These are phyloP conservation scores for Cervus canadensis DNA, from an alignment of 2,113 vertebrate species.

Conservation along the genomic window DNA sequence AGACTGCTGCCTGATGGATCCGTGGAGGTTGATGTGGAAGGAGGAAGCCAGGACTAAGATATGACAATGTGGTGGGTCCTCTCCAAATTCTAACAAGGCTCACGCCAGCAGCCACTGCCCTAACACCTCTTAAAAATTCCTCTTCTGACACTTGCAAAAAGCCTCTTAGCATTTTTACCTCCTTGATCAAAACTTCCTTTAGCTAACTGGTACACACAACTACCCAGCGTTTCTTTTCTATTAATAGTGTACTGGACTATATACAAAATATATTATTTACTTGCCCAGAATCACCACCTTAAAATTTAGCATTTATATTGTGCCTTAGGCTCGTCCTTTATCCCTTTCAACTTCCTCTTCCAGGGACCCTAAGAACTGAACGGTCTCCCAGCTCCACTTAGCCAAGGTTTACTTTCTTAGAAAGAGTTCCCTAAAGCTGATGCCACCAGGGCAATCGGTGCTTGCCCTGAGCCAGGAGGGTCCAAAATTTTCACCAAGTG, in stretches of 20 bases:
- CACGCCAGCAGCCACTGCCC: neutral
- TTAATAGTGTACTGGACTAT: neutral
- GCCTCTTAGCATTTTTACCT: neutral
- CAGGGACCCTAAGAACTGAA: neutral
- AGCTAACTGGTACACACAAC: neutral
- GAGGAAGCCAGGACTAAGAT: neutral
- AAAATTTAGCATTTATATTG: neutral
- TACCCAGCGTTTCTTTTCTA: neutral
- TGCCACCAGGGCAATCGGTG: neutral
- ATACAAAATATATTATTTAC: neutral
- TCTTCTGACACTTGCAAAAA: neutral
- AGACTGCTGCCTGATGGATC: neutral
- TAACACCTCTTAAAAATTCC: neutral
- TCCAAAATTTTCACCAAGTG: conserved; percentile 10
- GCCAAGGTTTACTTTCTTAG: neutral
- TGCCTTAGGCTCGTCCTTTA: neutral
- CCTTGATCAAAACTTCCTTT: neutral
- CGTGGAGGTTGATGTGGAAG: neutral
- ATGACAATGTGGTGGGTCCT: neutral
- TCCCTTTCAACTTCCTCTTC: neutral
- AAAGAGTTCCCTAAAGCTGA: neutral
- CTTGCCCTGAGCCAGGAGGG: conserved; percentile 5
- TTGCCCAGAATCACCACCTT: neutral
- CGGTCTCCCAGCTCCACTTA: neutral
- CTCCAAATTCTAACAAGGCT: neutral